Conservation (phyloP, 2,113 vertebrate genomes). For the Lophotis ruficrista region DNA sequence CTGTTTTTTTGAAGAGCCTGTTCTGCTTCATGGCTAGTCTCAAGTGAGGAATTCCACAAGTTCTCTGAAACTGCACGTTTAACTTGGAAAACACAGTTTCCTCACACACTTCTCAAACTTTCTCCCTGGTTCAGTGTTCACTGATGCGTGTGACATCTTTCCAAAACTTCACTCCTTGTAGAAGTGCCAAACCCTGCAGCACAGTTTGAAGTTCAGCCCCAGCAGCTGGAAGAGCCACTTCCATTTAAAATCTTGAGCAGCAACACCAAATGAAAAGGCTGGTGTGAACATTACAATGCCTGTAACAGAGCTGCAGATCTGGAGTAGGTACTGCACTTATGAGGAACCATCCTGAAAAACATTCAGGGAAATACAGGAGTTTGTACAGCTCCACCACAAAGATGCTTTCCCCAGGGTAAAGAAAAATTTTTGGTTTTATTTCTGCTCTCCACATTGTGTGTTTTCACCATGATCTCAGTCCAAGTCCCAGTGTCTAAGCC, state of each 20-base stretch:
- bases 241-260: background rate
- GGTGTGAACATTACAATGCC: background rate
- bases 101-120: background rate
- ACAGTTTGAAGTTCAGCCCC: background rate
- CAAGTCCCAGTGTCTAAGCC: background rate
- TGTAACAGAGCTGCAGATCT: background rate
- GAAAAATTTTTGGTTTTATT: background rate
- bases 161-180: background rate
- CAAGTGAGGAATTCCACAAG: background rate
- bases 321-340: background rate
- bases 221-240: background rate
- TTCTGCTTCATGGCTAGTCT: background rate
- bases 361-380: background rate
- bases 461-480: background rate
- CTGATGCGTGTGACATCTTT: background rate
- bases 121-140: background rate
- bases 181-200: background rate
- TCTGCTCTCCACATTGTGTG: background rate
- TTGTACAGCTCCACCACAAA: background rate
- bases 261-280: background rate
- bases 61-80: background rate
- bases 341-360: background rate
- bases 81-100: background rate
- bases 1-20: rapidly evolving
- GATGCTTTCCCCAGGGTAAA: background rate